Base-by-base conservation (phyloP, 1,140 invertebrate genomes). In the Sycophaga agraensis region DNA sequence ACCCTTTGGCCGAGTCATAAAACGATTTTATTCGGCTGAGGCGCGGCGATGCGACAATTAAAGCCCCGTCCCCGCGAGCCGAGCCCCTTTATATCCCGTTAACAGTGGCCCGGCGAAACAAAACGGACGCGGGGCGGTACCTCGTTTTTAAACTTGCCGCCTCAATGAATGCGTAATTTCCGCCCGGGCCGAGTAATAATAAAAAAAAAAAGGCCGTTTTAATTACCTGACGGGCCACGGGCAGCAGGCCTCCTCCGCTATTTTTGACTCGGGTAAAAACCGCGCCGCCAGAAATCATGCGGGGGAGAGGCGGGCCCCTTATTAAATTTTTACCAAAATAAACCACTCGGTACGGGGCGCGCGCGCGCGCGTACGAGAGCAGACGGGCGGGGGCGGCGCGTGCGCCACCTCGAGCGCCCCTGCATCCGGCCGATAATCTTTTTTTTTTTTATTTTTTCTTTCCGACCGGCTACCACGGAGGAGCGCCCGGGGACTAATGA, bases 361-460 rank as follows among this genome's bases (percentile, higher is more conserved):
- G 24, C 1, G 45, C 0, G 8, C 21, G 21, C 14, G 24, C 22
- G 17, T 26, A 21, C 16, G 37, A 39, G 24, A 24, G 35, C 24
- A 26, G 14, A 26, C 35, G 16, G 17, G 49, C n/a, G n/a, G n/a
- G n/a, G n/a, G n/a, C n/a, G n/a, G n/a, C n/a, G n/a, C n/a, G n/a
- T n/a, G n/a, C 45, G 34, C 28, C 55, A 39, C 48, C 56, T 34
- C n/a, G n/a, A 40, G 11, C 45, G 40, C 26, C 5, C 31, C 21
- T n/a, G 49, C 43, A 54, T 61, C 59, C 59, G 59, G 59, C 24
- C 50, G 49, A 60, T 46, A 54, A 60, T 53, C 5, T 58, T 59
- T 50, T 50, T 42, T 40, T 45, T 17, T n/a, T 28, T 16, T 22
- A 5, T 17, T n/a, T 37, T 11, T 16, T 24, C 16, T 4, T 4